Evolutionary conservation across 2,797 vertebrate genomes (phyloP).

Genomic region (Chiroxiphia lanceolata): DNA sequence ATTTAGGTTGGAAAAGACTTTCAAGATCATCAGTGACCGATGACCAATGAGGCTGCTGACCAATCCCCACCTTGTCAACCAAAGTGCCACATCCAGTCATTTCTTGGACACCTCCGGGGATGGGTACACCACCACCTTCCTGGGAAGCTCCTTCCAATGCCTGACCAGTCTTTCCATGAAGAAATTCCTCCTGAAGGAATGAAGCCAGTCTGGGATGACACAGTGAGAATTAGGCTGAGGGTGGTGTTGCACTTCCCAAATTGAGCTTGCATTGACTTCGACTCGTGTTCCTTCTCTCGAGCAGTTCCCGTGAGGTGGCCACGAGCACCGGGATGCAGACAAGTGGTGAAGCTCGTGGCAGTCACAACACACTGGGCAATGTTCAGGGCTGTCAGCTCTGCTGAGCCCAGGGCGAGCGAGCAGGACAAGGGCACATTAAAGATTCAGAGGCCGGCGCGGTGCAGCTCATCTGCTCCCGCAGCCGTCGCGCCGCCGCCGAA

Average conservation of each 20-base stretch:
- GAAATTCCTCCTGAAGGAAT: not conserved
- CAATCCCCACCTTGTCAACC: too few species aligned
- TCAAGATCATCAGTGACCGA: too few species aligned
- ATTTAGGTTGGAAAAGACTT: not conserved
- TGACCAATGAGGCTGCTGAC: too few species aligned
- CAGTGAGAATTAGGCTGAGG: not conserved
- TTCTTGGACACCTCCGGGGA: not conserved
- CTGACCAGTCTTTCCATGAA: not conserved
- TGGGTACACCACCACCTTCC: not conserved
- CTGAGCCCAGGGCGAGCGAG: not conserved
- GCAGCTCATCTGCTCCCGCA: not conserved
- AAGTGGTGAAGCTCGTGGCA: not conserved
- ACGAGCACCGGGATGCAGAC: rapidly evolving
- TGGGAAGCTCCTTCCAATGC: not conserved
- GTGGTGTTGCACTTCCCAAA: not conserved
- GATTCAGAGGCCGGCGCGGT: not conserved
- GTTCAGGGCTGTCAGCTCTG: not conserved
- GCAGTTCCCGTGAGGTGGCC: not conserved
- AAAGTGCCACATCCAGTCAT: rapidly evolving
- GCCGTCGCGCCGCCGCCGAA: not conserved
- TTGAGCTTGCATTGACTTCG: rapidly evolving
- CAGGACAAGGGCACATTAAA: not conserved
- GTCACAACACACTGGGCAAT: slow-evolving; percentile 34
- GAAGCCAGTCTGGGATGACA: not conserved
- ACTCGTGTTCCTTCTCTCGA: rapidly evolving